Evolutionary conservation across 2,888 invertebrate species (phyloP).

Genomic region (Dione vanillae): DNA sequence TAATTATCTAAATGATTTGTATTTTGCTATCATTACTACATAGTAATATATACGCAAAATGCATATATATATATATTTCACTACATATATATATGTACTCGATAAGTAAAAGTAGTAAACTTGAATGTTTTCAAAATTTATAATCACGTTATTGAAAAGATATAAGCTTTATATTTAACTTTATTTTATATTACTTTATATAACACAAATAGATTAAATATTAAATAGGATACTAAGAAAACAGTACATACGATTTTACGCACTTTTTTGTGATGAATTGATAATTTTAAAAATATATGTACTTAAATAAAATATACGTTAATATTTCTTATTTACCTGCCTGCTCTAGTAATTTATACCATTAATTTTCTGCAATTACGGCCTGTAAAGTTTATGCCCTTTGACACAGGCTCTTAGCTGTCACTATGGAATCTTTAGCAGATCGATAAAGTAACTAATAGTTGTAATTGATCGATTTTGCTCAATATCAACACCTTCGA

Average conservation of each 20-base stretch:
- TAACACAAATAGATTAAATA: neutral
- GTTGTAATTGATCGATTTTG: constrained; percentile 36
- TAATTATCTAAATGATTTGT: neutral
- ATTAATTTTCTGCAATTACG: constrained; percentile 28
- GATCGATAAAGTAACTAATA: constrained; percentile 32
- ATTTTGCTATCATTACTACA: neutral
- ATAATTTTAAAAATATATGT: too few relatives aligned
- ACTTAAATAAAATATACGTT: too few relatives aligned
- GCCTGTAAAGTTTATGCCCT: constrained; percentile 29
- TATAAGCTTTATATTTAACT: constrained; percentile 1
- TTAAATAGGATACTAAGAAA: too few relatives aligned
- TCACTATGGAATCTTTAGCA: constrained; percentile 19
- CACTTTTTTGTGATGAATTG: too few relatives aligned
- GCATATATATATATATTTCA: neutral
- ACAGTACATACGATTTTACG: too few relatives aligned
- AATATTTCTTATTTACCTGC: constrained; percentile 5
- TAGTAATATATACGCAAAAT: too few relatives aligned
- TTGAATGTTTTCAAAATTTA: neutral
- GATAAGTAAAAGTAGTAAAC: constrained; percentile 9
- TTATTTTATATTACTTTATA: neutral
- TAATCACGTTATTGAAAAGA: neutral
- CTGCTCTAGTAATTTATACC: constrained; percentile 23
- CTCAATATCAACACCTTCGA: neutral
- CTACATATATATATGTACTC: neutral
- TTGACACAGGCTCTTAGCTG: constrained; percentile 27